Evolutionary conservation across 2,888 invertebrate species (phyloP).

Genomic region (Dolomedes plantarius): DNA sequence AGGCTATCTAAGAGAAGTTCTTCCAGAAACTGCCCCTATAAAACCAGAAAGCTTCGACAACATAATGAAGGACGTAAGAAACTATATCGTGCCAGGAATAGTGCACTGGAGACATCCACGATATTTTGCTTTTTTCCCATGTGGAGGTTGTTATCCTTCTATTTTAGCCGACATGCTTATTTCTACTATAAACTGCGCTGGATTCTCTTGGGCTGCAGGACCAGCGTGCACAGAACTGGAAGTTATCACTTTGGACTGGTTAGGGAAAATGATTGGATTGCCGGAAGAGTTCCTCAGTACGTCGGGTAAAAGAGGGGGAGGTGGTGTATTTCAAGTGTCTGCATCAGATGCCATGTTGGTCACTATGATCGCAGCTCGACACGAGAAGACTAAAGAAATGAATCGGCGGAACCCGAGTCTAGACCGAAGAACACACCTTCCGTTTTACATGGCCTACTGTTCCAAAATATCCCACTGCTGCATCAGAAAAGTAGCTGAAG

Average conservation of each 20-base stretch:
- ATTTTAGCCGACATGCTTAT: constrained; percentile 98
- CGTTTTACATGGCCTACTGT: constrained; percentile 89
- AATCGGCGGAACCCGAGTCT: constrained; percentile 88
- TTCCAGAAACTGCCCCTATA: constrained; percentile 88
- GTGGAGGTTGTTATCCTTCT: constrained; percentile 98
- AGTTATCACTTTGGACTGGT: constrained; percentile 98
- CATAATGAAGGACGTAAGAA: constrained; percentile 92
- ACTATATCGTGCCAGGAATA: constrained; percentile 94
- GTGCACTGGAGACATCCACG: constrained; percentile 86
- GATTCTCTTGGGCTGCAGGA: constrained; percentile 88
- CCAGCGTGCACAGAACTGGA: constrained; percentile 98
- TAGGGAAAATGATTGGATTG: constrained; percentile 96
- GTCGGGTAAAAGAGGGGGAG: constrained; percentile 84
- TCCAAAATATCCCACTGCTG: constrained; percentile 86
- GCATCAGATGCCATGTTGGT: constrained; percentile 96
- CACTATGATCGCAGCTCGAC: constrained; percentile 65
- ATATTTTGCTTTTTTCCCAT: constrained; percentile 99
- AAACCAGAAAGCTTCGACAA: constrained; percentile 89
- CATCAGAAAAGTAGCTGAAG: constrained; percentile 95
- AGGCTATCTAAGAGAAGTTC: constrained; percentile 86
- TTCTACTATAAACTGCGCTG: constrained; percentile 96
- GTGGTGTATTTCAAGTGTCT: constrained; percentile 97
- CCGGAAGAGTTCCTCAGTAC: constrained; percentile 94
- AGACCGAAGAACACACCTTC: constrained; percentile 91
- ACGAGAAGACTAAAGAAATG: constrained; percentile 85